phyloP scores from a whole-genome alignment of 2,797 vertebrate species.

The Sebastes hubbsi region DNA sequence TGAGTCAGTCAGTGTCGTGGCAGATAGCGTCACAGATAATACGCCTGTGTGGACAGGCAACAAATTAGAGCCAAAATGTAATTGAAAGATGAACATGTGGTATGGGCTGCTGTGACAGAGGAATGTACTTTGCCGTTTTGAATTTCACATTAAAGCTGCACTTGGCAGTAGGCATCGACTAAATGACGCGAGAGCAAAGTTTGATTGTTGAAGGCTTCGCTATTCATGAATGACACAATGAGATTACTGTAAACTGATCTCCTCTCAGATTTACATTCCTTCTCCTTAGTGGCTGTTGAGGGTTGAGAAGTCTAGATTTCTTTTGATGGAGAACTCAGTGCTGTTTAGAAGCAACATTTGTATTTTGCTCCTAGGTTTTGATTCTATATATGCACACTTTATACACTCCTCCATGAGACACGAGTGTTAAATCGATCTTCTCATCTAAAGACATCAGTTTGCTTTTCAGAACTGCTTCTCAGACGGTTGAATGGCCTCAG shows the following conservation, averaged over 20 bases:
- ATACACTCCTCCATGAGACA: not conserved
- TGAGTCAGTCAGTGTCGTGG: slow-evolving; percentile 35
- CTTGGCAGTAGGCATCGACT: slow-evolving; percentile 36
- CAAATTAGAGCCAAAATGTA: slow-evolving; percentile 23
- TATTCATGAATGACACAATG: slow-evolving; percentile 34
- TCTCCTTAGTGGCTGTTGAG: not conserved
- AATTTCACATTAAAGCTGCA: slow-evolving; percentile 57
- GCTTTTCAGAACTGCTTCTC: not conserved
- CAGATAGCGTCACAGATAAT: slow-evolving; percentile 50
- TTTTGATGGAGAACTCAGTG: not conserved
- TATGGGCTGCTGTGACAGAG: slow-evolving; percentile 20
- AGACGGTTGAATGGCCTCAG: not conserved
- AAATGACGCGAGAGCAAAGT: slow-evolving; percentile 19
- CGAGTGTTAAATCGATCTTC: too few relatives aligned
- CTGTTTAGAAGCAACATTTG: not conserved
- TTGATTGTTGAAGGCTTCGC: slow-evolving; percentile 35
- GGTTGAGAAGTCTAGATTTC: not conserved
- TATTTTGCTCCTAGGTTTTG: not conserved
- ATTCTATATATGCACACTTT: not conserved
- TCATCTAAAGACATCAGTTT: not conserved
- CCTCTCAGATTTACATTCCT: slow-evolving; percentile 47
- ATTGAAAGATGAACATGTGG: slow-evolving; percentile 43
- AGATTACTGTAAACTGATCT: slow-evolving; percentile 42
- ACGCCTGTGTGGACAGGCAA: slow-evolving; percentile 21
- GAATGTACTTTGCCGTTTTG: slow-evolving; percentile 59